A percentile compares a stretch with the other conserved stretches of the same genome.
Evolutionary conservation across 2,113 vertebrate species (phyloP).

Genomic region (Actenoides lindsayi): DNA sequence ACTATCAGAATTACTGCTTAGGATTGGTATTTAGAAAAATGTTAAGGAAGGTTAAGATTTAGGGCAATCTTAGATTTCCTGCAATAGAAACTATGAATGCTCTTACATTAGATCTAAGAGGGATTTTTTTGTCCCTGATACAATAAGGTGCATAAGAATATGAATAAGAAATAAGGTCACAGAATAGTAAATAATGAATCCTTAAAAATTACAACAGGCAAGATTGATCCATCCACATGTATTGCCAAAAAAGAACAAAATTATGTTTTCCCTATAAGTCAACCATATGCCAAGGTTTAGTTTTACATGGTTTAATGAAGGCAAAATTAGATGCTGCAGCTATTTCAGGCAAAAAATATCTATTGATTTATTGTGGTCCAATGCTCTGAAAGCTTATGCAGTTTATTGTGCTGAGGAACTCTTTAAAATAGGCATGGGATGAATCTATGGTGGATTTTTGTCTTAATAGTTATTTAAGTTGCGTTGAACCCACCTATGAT

Average conservation of each 20-base stretch:
- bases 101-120: not conserved
- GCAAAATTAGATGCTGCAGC: slow-evolving; percentile 6
- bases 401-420: not conserved
- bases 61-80: not conserved
- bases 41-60: not conserved
- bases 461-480: not conserved
- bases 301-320: slow-evolving; percentile 9
- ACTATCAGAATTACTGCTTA: not conserved
- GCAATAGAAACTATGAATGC: not conserved
- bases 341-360: not conserved
- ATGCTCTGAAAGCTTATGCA: not conserved
- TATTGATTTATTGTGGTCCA: not conserved
- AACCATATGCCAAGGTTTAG: not conserved
- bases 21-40: not conserved
- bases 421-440: not conserved
- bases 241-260: not conserved
- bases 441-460: not conserved
- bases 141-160: not conserved
- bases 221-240: not conserved
- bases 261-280: not conserved
- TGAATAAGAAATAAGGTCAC: not conserved
- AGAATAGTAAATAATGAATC: not conserved
- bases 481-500: not conserved
- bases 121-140: not conserved
- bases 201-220: not conserved